These are phyloP conservation scores for Phocides pigmalion DNA, from an alignment of 1,140 invertebrate genomes.

Conservation along the genomic window DNA sequence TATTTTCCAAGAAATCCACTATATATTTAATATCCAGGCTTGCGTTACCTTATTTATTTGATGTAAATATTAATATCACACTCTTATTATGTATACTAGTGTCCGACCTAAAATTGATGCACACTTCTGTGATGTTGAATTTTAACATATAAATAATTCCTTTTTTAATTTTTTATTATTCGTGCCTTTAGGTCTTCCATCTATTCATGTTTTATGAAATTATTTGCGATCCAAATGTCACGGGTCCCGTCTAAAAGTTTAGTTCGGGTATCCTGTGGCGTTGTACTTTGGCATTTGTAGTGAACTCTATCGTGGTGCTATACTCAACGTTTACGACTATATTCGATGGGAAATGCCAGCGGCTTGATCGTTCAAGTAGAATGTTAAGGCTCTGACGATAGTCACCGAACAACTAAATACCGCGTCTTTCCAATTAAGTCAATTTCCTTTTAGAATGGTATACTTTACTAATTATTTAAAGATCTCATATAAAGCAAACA, in stretches of 20 bases:
- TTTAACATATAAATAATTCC: no score
- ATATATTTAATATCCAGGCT: conserved; percentile 1
- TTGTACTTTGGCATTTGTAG: conserved; percentile 1
- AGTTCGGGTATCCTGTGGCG: background rate
- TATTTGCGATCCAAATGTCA: no score
- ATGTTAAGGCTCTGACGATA: background rate
- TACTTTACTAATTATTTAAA: no score
- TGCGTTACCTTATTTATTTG: background rate
- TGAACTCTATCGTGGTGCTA: background rate
- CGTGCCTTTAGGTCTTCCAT: no score
- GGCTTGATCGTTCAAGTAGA: conserved; percentile 18
- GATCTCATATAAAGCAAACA: no score
- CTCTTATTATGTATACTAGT: no score
- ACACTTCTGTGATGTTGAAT: no score
- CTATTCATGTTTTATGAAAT: no score
- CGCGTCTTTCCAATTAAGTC: background rate
- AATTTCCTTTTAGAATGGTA: no score
- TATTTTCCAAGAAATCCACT: conserved; percentile 5
- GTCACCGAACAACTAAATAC: background rate
- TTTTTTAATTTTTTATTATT: no score
- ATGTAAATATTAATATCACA: background rate
- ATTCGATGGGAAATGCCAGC: conserved; percentile 1
- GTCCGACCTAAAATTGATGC: no score
- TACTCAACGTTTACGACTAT: background rate
- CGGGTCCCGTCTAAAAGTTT: background rate